phyloP scores from a whole-genome alignment of 2,113 vertebrate genomes.

The Stictonetta naevosa region DNA sequence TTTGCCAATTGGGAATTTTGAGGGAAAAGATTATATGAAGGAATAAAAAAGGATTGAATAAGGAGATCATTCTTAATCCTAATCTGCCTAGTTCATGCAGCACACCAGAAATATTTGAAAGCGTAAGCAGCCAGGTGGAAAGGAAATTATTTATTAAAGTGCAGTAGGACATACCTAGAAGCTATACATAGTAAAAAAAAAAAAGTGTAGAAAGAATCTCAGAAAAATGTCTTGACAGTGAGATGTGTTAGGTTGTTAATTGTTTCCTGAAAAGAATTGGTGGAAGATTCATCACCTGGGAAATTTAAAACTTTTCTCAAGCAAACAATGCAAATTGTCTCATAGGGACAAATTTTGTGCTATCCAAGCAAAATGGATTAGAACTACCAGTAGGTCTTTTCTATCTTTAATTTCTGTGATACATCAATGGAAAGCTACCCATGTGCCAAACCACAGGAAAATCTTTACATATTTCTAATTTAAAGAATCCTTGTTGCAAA shows the following conservation, averaged over 20 bases:
- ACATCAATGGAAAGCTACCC: neutral
- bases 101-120: neutral
- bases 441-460: neutral
- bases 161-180: neutral
- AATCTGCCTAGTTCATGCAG: neutral
- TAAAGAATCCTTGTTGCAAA: slow-evolving; percentile 7
- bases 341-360: neutral
- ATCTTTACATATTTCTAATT: neutral
- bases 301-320: neutral
- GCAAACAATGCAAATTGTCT: neutral
- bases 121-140: neutral
- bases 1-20: neutral
- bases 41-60: neutral
- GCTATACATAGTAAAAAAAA: neutral
- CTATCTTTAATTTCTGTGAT: neutral
- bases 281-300: neutral
- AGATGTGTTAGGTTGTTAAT: neutral
- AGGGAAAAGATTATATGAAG: neutral
- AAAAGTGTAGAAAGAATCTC: neutral
- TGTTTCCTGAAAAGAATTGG: neutral
- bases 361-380: neutral
- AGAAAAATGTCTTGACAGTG: neutral
- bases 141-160: neutral
- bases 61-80: neutral
- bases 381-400: neutral